Evolutionary conservation across 23 tunicate genomes (phyloP), one percentile per base, ranked within the genome.

Genomic region (Trididemnum miniatum): DNA sequence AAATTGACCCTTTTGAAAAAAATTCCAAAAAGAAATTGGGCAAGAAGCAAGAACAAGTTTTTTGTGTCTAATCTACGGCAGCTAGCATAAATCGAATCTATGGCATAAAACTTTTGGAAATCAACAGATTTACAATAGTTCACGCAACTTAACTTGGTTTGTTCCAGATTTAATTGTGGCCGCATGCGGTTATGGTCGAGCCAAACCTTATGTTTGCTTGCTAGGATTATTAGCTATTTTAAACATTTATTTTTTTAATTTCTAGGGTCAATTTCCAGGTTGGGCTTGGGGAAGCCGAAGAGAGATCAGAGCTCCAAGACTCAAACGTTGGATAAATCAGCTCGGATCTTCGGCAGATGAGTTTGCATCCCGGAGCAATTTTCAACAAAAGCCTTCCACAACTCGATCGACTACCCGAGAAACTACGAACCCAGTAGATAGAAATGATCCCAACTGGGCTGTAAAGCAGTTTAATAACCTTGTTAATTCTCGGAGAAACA

Each of bases 221-320:
- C n/a, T n/a, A n/a, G n/a, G n/a, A n/a, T n/a, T n/a, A n/a, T n/a
- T n/a, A n/a, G n/a, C n/a, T n/a, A n/a, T n/a, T n/a, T n/a, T n/a
- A n/a, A 44, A 31, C 39, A 71, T 27, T 31, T 71, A 26, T 44
- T 44, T 7, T 44, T 44, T 44, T 38, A 28, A 3, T 69, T 83
- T 76, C 9, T 73, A 91, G 97, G 97, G 97, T 5, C 84, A 73
- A 40, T 59, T 35, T 20, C 97, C 97, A 2, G 91, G 97, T n/a
- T 91, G 91, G 91, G 77, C 91, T 24, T 91, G 97, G 97, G 97
- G 97, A 20, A 82, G 76, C 80, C 59, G 66, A 52, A 35, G 35
- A 26, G 20, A 36, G 20, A 29, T 52, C 26, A 24, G 3, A 26
- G 51, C 80, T 5, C 62, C 62, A 27, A 69, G 81, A 35, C 28